A percentile compares a stretch with the other conserved stretches of the same genome.
phyloP scores from a whole-genome alignment of 1,140 invertebrate genomes.

The Geopemphigus sp. region DNA sequence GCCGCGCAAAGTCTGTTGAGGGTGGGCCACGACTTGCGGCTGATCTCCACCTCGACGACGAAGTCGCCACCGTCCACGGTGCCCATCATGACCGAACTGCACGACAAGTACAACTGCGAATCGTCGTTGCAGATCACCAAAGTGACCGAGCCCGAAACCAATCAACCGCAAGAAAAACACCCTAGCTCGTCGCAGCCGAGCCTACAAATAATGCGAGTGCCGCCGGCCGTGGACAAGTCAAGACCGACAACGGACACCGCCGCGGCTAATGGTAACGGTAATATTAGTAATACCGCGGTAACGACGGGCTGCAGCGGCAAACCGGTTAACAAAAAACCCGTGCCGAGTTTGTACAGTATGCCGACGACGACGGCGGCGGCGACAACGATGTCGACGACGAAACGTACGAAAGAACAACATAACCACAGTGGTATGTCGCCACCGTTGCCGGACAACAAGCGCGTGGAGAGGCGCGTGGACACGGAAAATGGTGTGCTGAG shows the following conservation, averaged over 20 bases:
- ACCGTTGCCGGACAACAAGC: not conserved
- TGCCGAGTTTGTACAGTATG: constrained; percentile 36
- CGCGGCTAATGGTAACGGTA: not conserved
- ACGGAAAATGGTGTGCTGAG: constrained; percentile 50
- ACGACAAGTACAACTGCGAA: constrained; percentile 31
- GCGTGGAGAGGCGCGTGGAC: constrained; percentile 47
- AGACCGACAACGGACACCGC: not conserved
- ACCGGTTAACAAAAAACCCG: constrained; percentile 35
- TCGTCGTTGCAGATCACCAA: constrained; percentile 40
- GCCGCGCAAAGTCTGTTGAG: constrained; percentile 25
- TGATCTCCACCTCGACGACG: not conserved
- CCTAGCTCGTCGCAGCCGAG: constrained; percentile 7
- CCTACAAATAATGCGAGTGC: constrained; percentile 34
- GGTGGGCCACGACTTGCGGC: constrained; percentile 14
- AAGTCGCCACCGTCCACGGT: not conserved
- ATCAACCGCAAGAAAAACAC: constrained; percentile 7
- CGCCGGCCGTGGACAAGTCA: not conserved
- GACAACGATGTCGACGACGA: not conserved
- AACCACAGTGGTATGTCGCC: not conserved
- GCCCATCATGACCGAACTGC: not conserved
- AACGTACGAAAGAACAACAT: constrained; percentile 13
- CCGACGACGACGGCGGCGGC: not conserved
- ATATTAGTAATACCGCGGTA: not conserved
- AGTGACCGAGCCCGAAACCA: constrained; percentile 30
- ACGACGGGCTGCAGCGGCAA: not conserved